Evolutionary conservation across 2,113 vertebrate genomes (phyloP), one percentile per base, ranked within the genome.

Genomic region (Rana temporaria): DNA sequence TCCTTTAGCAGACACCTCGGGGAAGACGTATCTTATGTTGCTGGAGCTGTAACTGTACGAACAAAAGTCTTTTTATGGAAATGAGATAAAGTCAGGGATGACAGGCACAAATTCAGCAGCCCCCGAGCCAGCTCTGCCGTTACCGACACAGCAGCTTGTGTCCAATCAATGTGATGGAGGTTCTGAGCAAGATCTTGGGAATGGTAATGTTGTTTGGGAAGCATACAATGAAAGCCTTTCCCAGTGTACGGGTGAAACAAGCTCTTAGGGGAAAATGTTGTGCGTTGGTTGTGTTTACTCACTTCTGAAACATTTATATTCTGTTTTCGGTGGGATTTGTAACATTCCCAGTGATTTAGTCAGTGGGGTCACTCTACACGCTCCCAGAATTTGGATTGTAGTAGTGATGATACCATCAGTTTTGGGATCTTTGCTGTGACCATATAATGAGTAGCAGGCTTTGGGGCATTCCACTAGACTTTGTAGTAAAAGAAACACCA

Each of bases 61-160:
- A 79, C 64, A 65, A 67, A 67, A 79, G 24, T 57, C 48, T 79
- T 79, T 68, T 68, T 79, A 79, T 79, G 77, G 77, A 79, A 79
- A 79, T 79, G 63, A 79, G 77, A 67, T 79, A 68, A 67, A 68
- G 48, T 68, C 77, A 68, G 77, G 48, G 30, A 55, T 79, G 77
- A 68, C 77, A 79, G 64, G 48, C 64, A 68, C 20, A 38, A 68
- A 79, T 59, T 34, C 77, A 34, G 77, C 42, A 79, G 63, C 77
- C 77, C 62, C 62, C 19, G 53, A 68, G 77, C 77, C 42, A 68
- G 32, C 64, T 24, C 64, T 56, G 64, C 77, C 17, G 34, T 59
- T 63, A 62, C 59, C 57, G 52, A 64, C 19, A 63, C 59, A 63
- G 63, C 57, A 15, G 73, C 73, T 76, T n/a, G 32, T 76, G 73